Percentiles rank a stretch among this genome's conserved stretches.
Evolutionary conservation across 92 coral and sea anemone species (phyloP).

Genomic region (Bergia sp.): DNA sequence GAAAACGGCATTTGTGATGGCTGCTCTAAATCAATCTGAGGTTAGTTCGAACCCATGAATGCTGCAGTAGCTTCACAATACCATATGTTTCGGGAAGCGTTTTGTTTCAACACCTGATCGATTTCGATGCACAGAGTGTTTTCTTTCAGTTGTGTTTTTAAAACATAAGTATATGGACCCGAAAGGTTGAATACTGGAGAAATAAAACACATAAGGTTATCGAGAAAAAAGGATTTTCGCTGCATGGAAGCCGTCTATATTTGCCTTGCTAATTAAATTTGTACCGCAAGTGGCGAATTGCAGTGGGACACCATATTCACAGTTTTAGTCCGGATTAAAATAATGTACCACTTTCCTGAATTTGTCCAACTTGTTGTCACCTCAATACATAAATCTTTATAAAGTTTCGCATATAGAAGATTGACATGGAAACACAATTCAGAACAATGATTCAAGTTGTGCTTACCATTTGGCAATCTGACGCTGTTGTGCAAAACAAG

Average conservation of each 20-base stretch:
- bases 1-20: not conserved
- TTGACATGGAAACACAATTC: not conserved
- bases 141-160: not conserved
- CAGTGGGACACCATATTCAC: conserved; percentile 30
- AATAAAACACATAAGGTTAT: conserved; percentile 37
- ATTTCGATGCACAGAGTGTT: not conserved
- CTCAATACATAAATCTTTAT: conserved; percentile 12
- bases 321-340: conserved; percentile 32
- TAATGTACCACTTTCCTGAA: conserved; percentile 45
- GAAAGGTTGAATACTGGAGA: conserved; percentile 1
- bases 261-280: conserved; percentile 46
- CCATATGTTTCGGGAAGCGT: conserved; percentile 32
- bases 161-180: not conserved
- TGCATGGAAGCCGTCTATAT: conserved; percentile 13
- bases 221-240: conserved; percentile 11
- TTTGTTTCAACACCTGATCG: not conserved
- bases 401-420: not conserved
- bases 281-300: conserved; percentile 42
- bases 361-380: conserved; percentile 44
- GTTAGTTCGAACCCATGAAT: not conserved
- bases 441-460: not conserved
- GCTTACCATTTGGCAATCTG: not conserved
- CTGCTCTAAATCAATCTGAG: not conserved
- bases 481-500: conserved; percentile 3
- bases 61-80: not conserved